A percentile compares a stretch with the other conserved stretches of the same genome.
Conservation (phyloP, 2,113 vertebrate species). For the Parotia lawesii region DNA sequence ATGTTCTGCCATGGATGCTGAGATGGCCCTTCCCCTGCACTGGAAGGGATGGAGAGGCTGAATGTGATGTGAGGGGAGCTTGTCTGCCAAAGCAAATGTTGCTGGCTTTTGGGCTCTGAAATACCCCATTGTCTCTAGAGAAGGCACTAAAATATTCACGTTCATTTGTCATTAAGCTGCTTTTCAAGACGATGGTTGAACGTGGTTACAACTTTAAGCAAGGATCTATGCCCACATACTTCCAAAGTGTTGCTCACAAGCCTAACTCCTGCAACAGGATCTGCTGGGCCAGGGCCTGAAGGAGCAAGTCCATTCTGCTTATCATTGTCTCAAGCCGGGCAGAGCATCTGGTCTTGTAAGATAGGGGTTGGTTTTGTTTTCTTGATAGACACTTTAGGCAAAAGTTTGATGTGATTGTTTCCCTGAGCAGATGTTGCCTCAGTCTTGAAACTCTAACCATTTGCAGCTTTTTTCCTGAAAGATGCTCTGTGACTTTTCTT, state of each 20-base stretch:
- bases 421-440: background rate
- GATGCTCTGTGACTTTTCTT: background rate
- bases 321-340: background rate
- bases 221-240: background rate
- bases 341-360: background rate
- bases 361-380: background rate
- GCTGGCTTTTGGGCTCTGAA: background rate
- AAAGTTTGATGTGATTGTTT: background rate
- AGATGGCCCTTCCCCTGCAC: background rate
- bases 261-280: background rate
- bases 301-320: background rate
- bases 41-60: background rate
- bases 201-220: background rate
- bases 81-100: fast-evolving
- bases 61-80: background rate
- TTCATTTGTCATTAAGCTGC: background rate
- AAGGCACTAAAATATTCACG: background rate
- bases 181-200: background rate
- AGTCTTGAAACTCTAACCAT: background rate
- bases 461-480: background rate
- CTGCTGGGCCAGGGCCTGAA: background rate
- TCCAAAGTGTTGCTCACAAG: background rate
- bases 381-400: background rate
- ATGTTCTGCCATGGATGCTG: background rate
- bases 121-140: background rate